Base-by-base conservation (phyloP, 2,888 invertebrate species). In the Parthenolecanium corni region DNA sequence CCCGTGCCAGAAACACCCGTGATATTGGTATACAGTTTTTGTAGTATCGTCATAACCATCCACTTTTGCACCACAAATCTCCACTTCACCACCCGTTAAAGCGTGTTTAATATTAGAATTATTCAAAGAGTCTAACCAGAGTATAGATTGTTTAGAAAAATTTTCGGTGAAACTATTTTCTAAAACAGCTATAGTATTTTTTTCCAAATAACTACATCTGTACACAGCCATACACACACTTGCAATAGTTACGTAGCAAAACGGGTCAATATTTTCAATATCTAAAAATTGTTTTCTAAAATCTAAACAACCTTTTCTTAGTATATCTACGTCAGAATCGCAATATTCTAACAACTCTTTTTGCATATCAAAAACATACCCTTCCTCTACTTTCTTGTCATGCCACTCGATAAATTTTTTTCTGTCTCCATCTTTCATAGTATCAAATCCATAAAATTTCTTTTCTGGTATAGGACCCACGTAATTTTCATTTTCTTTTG, bases 401-500 rank as follows among this genome's bases (percentile, higher is more conserved):
- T 68, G 65, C 66, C 66, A 68, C 54, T 64, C 63, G 46, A 66
- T 52, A 63, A 68, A 67, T 16, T 57, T 47, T 25, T 57, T 21
- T 49, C 62, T 46, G 12, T 5, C 46, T 24, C 57, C 62, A 4
- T 11, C 23, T 67, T 65, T 65, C 66, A 68, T 67, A 42, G 46
- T 31, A 66, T 67, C 54, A 51, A 40, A 46, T 23, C 56, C 62
- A 61, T 66, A 69, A 52, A 58, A 67, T 62, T 67, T 64, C 61
- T 64, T 67, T 25, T 62, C 64, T 21, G 68, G 67, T n/a, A 68
- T 65, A 23, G 62, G 61, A n/a, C 68, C 67, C 52, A 65, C 40
- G 68, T 68, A 69, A 31, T 67, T 66, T 57, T 67, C 66, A 66
- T 69, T 69, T 52, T 67, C 66, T 64, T 53, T 52, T 42, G 66